Conservation (phyloP, 2,888 invertebrate species). For the Agonopterix heracliana region DNA sequence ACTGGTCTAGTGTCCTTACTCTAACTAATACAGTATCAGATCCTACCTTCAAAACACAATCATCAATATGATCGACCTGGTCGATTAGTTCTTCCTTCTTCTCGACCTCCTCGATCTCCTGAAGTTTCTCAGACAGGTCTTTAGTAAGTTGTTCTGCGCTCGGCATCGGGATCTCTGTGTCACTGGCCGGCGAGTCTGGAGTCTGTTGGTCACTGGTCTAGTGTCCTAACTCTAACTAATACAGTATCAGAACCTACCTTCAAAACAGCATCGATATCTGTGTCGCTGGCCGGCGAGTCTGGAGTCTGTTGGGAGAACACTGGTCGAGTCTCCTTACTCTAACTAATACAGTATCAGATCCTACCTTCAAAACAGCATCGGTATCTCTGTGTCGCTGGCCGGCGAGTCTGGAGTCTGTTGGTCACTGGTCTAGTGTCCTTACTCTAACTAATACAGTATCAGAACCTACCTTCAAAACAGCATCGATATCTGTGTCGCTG, state of each 20-base stretch:
- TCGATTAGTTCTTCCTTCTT: conserved; percentile 30
- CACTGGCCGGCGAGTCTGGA: conserved; percentile 58
- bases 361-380: conserved; percentile 43
- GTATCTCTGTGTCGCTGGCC: conserved; percentile 47
- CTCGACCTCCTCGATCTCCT: conserved; percentile 46
- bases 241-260: too few species aligned
- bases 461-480: too few species aligned
- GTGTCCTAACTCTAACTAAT: too few species aligned
- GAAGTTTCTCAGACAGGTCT: conserved; percentile 49
- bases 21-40: too few species aligned
- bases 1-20: too few species aligned
- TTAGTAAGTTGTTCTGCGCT: conserved; percentile 44
- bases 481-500: conserved; percentile 48
- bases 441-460: too few species aligned
- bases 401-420: conserved; percentile 67
- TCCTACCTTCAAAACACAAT: conserved; percentile 40
- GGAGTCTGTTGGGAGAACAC: too few species aligned
- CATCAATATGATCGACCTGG: conserved; percentile 24
- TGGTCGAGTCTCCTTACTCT: too few species aligned
- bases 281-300: conserved; percentile 53
- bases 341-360: too few species aligned
- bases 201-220: too few species aligned
- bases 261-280: conserved; percentile 44
- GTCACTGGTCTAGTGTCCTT: too few species aligned
- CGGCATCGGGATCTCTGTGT: conserved; percentile 40